These are phyloP conservation scores for Trisateles emortualis DNA, from an alignment of 2,888 invertebrate genomes.

Conservation along the genomic window DNA sequence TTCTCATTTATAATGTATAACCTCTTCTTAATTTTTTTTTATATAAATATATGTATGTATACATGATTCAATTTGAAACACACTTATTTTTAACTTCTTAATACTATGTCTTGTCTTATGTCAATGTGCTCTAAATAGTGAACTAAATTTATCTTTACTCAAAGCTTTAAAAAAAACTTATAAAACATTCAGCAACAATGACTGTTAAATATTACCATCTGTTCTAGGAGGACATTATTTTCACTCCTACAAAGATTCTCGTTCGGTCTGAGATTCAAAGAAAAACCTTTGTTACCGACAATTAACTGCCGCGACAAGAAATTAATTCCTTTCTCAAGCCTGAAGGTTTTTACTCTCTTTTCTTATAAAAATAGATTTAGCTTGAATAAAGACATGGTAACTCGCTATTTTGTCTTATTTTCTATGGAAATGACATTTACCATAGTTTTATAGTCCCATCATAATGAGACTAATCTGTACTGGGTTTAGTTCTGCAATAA, in stretches of 20 bases:
- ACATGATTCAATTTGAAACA: no score
- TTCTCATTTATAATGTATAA: no score
- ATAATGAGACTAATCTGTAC: neutral
- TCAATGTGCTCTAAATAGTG: no score
- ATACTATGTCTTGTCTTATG: no score
- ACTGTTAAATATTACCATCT: slow-evolving; percentile 54
- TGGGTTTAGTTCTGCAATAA: no score
- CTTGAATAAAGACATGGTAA: slow-evolving; percentile 21
- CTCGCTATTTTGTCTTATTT: slow-evolving; percentile 28
- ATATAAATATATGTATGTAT: no score
- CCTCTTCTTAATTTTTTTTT: no score
- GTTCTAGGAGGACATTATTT: slow-evolving; percentile 64
- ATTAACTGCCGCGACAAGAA: slow-evolving; percentile 71
- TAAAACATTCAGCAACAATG: slow-evolving; percentile 27
- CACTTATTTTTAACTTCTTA: no score
- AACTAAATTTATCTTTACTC: no score
- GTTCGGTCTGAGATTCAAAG: slow-evolving; percentile 59
- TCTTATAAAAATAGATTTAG: slow-evolving; percentile 33
- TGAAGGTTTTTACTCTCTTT: slow-evolving; percentile 42
- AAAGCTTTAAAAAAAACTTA: neutral
- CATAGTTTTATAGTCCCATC: neutral
- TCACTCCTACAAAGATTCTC: slow-evolving; percentile 63
- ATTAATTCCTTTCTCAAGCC: slow-evolving; percentile 62
- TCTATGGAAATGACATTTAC: slow-evolving; percentile 3
- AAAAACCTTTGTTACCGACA: slow-evolving; percentile 74